Base-by-base conservation (phyloP, 2,113 vertebrate species). In the Phaethon lepturus region DNA sequence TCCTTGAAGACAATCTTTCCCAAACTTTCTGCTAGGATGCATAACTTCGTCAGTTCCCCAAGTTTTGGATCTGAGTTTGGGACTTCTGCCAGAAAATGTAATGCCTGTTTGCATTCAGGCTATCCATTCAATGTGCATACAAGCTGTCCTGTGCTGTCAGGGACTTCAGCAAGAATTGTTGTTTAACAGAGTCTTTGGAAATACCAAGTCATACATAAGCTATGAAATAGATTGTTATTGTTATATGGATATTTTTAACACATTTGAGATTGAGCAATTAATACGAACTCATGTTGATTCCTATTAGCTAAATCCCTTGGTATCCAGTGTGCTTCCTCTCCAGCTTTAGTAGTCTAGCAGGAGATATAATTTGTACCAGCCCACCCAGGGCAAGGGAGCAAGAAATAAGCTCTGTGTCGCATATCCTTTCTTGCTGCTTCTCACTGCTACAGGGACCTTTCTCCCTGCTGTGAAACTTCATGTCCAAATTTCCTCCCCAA, bases 231-330 rank as follows among this genome's bases (percentile, higher is more conserved):
- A 49, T 49, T 91, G 64, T 91, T 93, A 84, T 92, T 91, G 38
- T 89, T 93, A 76, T 20, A 92, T 62, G 77, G 85, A 53, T 93
- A 90, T 86, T 93, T 93, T 93, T 92, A 95, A 94, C 52, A 52
- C 82, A 28, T 82, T 66, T 86, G 67, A 86, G 55, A 78, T 4
- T 67, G 53, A 81, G 63, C 44, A 94, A 91, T 93, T 87, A 85
- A 50, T 89, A 72, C 8, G n/a, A 88, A 95, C 6, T 12, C 33
- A n/a, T 78, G 89, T 91, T 78, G 12, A 75, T 82, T 73, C 73
- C 72, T 67, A 11, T 85, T 75, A 86, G 50, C 71, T 86, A 79
- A 82, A 94, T 40, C 74, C 44, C 26, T 67, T 71, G 64, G 71
- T 62, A 91, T 85, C 59, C 11, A 86, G 85, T 2, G 0, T n/a